Conservation (phyloP, 2,888 invertebrate genomes). For the Dicycla oo region DNA sequence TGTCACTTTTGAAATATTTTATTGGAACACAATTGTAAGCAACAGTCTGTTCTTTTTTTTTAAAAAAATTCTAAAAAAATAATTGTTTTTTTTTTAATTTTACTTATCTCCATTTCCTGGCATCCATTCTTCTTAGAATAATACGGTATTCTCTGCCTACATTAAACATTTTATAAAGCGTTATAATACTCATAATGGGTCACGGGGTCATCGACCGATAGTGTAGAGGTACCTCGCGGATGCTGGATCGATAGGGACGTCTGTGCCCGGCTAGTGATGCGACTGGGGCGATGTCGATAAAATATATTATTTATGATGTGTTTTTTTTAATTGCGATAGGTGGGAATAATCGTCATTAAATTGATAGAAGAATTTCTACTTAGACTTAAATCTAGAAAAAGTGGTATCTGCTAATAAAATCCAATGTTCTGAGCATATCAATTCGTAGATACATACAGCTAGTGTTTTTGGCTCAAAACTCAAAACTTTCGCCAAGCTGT, state of each 20-base stretch:
- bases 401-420: neutral
- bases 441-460: neutral
- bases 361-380: neutral
- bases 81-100: neutral
- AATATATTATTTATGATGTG: constrained; percentile 13
- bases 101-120: fast-evolving
- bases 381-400: neutral
- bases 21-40: neutral
- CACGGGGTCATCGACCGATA: constrained; percentile 79
- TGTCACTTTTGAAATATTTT: constrained; percentile 6
- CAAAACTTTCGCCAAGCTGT: neutral
- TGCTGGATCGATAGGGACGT: constrained; percentile 87
- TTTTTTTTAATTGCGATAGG: neutral
- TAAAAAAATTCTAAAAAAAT: neutral
- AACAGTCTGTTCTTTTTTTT: no score
- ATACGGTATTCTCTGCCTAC: neutral
- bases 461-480: neutral
- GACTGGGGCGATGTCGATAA: constrained; percentile 67
- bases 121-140: neutral
- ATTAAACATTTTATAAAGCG: neutral
- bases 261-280: constrained; percentile 79
- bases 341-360: neutral
- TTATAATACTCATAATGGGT: constrained; percentile 68
- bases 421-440: neutral
- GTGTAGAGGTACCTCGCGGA: constrained; percentile 75